These are phyloP conservation scores for Pycnomerus fuliginosus DNA, from an alignment of 2,888 invertebrate genomes.

Conservation along the genomic window DNA sequence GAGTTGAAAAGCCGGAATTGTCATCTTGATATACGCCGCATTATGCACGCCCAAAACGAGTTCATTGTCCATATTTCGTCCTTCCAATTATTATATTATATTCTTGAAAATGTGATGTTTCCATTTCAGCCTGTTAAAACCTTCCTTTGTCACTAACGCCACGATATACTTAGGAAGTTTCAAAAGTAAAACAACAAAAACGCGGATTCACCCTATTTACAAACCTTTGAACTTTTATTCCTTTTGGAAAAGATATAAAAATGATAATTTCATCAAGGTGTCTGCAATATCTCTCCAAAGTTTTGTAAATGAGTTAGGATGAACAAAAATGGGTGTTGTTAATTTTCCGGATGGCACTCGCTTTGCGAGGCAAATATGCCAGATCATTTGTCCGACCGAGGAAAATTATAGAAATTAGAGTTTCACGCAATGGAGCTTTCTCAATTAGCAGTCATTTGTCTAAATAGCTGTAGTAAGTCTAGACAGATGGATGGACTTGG, in stretches of 20 bases:
- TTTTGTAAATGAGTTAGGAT: too few species aligned
- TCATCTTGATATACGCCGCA: slow-evolving; percentile 49
- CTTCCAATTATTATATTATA: slow-evolving; percentile 1
- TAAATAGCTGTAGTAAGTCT: slow-evolving; percentile 49
- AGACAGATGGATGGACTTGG: slow-evolving; percentile 39
- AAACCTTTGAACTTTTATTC: too few species aligned
- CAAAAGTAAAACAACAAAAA: too few species aligned
- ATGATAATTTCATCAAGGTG: too few species aligned
- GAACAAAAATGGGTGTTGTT: too few species aligned
- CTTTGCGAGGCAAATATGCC: slow-evolving; percentile 21
- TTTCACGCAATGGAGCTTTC: slow-evolving; percentile 37
- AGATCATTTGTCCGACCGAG: slow-evolving; percentile 25
- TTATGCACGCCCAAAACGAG: slow-evolving; percentile 45
- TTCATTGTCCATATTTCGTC: slow-evolving; percentile 29
- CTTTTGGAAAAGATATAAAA: too few species aligned
- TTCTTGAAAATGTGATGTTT: slow-evolving; percentile 16
- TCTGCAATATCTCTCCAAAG: too few species aligned
- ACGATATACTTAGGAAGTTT: too few species aligned
- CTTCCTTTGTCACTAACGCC: too few species aligned
- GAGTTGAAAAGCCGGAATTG: slow-evolving; percentile 46
- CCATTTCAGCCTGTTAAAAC: too few species aligned
- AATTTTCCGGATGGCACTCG: too few species aligned
- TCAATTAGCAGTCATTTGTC: slow-evolving; percentile 48
- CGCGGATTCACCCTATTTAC: too few species aligned
- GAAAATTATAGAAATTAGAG: slow-evolving; percentile 43